Percentiles rank a stretch among this genome's conserved stretches.
phyloP scores from a whole-genome alignment of 2,113 vertebrate genomes.

The Silurus meridionalis region DNA sequence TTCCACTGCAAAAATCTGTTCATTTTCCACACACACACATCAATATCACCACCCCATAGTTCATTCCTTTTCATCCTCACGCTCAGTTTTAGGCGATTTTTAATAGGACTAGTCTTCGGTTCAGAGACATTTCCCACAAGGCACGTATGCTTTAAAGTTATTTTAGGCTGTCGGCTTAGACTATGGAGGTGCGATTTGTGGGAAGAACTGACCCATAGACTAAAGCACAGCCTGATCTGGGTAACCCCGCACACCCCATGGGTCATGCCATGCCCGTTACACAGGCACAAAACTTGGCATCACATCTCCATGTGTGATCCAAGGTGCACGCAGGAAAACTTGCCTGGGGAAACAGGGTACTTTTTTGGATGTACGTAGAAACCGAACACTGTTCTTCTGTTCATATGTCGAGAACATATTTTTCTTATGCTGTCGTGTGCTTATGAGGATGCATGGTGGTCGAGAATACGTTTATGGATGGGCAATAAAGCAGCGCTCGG shows the following conservation, averaged over 20 bases:
- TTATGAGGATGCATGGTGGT: constrained; percentile 25
- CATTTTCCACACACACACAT: constrained; percentile 70
- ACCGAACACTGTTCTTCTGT: constrained; percentile 11
- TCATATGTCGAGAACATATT: constrained; percentile 12
- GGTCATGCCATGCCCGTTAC: constrained; percentile 43
- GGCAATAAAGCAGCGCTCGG: constrained; percentile 51
- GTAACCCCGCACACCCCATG: constrained; percentile 6
- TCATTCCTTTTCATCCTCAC: constrained; percentile 60
- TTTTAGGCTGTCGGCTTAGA: constrained; percentile 51
- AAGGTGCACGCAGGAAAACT: constrained; percentile 64
- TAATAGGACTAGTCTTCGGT: constrained; percentile 57
- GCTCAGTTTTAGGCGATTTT: constrained; percentile 54
- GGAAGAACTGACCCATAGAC: constrained; percentile 49
- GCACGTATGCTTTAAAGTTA: constrained; percentile 52
- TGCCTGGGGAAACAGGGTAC: constrained; percentile 54
- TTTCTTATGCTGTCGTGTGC: constrained; percentile 6
- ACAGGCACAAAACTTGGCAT: constrained; percentile 59
- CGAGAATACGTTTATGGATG: constrained; percentile 49
- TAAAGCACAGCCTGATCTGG: constrained; percentile 48
- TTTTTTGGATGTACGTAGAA: constrained; percentile 36
- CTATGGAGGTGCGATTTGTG: constrained; percentile 49
- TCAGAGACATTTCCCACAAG: constrained; percentile 53
- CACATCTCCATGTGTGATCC: constrained; percentile 55
- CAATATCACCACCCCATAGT: constrained; percentile 67
- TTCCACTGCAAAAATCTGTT: constrained; percentile 57